These are phyloP conservation scores for Enteromius fasciolatus DNA, from an alignment of 2,797 vertebrate species.

Conservation along the genomic window DNA sequence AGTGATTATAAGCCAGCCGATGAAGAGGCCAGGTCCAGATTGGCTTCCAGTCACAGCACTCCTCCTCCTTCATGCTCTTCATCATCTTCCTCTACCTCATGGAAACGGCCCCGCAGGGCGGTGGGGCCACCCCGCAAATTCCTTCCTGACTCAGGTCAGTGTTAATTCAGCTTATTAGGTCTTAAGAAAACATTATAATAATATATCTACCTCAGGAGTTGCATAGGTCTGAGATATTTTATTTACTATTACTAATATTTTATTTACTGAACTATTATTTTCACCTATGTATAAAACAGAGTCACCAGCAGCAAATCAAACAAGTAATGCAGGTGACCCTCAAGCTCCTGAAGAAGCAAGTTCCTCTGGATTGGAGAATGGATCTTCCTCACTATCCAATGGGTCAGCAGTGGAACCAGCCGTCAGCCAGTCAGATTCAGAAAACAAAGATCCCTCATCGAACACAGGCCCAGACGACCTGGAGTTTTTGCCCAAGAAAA, in stretches of 20 bases:
- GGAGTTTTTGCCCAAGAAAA: constrained; percentile 78
- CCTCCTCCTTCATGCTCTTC: constrained; percentile 73
- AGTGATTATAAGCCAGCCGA: constrained; percentile 95
- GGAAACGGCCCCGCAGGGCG: constrained; percentile 85
- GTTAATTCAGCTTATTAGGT: not conserved
- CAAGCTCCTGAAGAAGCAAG: constrained; percentile 80
- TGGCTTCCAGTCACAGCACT: constrained; percentile 70
- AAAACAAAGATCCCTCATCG: constrained; percentile 89
- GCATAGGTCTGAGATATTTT: not conserved
- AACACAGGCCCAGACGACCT: constrained; percentile 76
- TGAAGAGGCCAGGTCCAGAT: constrained; percentile 81
- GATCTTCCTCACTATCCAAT: constrained; percentile 37
- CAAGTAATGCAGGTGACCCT: constrained; percentile 67
- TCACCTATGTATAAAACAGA: constrained; percentile 66
- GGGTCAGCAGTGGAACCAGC: constrained; percentile 75
- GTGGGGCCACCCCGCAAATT: constrained; percentile 91
- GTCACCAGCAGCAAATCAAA: constrained; percentile 76
- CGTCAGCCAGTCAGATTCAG: constrained; percentile 87
- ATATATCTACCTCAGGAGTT: not conserved
- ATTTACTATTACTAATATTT: too few species aligned
- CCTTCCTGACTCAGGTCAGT: constrained; percentile 63
- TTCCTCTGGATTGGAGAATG: constrained; percentile 79
- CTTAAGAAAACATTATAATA: not conserved
- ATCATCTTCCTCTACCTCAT: constrained; percentile 72
- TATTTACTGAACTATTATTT: not conserved